Evolutionary conservation across 2,113 vertebrate genomes (phyloP).

Genomic region (Hipposideros armiger): DNA sequence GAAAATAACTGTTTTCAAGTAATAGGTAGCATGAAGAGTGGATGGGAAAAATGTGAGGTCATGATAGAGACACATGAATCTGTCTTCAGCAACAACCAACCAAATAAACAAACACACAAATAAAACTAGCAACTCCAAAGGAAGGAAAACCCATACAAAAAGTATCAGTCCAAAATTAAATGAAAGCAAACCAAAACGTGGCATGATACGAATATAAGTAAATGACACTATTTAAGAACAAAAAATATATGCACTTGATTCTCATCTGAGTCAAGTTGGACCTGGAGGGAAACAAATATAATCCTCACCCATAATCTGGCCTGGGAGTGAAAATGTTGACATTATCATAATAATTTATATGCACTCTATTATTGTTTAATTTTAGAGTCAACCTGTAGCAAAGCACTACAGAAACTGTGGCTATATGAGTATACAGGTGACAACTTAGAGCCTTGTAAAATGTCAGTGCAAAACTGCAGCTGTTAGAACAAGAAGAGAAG

Average conservation of each 20-base stretch:
- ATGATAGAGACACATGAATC: background rate
- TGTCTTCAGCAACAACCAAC: background rate
- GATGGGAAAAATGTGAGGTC: background rate
- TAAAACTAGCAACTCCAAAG: background rate
- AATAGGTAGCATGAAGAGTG: background rate
- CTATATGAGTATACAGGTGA: background rate
- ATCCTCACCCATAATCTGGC: background rate
- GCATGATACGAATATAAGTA: background rate
- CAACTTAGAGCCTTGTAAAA: background rate
- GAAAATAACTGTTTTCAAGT: background rate
- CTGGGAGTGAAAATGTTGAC: background rate
- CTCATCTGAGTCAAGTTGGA: background rate
- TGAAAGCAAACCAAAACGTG: background rate
- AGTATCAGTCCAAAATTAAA: background rate
- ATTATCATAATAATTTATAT: background rate
- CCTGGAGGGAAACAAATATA: background rate
- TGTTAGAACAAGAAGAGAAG: background rate
- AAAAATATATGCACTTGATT: background rate
- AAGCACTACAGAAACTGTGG: background rate
- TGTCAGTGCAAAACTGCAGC: background rate
- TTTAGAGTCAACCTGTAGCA: background rate
- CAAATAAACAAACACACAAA: background rate
- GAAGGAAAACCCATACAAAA: background rate
- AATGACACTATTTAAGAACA: background rate
- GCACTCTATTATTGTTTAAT: background rate